Conservation (phyloP, 2,888 invertebrate species). For the Carabus problematicus region DNA sequence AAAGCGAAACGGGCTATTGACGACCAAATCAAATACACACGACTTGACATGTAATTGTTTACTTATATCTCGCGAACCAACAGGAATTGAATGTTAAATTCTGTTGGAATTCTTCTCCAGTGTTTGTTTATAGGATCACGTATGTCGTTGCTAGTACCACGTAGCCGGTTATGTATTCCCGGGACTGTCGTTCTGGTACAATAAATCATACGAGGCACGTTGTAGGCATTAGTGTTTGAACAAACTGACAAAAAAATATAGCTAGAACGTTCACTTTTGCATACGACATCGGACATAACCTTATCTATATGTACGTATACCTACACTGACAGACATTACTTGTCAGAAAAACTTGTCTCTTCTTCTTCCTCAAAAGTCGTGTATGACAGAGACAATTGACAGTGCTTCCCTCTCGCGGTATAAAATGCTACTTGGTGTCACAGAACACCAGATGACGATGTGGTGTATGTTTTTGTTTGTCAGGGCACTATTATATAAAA, state of each 20-base stretch:
- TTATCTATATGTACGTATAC: no score
- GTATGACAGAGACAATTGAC: no score
- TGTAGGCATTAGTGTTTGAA: constrained; percentile 32
- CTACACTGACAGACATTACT: no score
- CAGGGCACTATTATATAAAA: not conserved
- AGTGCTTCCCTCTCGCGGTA: no score
- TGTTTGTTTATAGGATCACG: constrained; percentile 36
- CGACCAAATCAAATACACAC: constrained; percentile 19
- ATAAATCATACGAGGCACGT: constrained; percentile 39
- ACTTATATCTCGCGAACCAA: constrained; percentile 3
- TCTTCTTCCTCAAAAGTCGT: no score
- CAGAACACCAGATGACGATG: no score
- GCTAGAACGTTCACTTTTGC: constrained; percentile 23
- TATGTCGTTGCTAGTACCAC: constrained; percentile 1
- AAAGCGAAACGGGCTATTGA: no score
- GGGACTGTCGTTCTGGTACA: constrained; percentile 25
- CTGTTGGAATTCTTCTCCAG: constrained; percentile 15
- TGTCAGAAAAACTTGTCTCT: no score
- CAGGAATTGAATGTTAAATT: constrained; percentile 12
- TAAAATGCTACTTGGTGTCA: no score
- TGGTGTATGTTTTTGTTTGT: no score
- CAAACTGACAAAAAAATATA: constrained; percentile 41
- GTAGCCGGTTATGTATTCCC: constrained; percentile 27
- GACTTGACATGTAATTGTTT: constrained; percentile 7
- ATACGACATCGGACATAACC: not conserved